Base-by-base conservation (phyloP, 2,797 vertebrate species). In the Tenualosa thibaudeaui region DNA sequence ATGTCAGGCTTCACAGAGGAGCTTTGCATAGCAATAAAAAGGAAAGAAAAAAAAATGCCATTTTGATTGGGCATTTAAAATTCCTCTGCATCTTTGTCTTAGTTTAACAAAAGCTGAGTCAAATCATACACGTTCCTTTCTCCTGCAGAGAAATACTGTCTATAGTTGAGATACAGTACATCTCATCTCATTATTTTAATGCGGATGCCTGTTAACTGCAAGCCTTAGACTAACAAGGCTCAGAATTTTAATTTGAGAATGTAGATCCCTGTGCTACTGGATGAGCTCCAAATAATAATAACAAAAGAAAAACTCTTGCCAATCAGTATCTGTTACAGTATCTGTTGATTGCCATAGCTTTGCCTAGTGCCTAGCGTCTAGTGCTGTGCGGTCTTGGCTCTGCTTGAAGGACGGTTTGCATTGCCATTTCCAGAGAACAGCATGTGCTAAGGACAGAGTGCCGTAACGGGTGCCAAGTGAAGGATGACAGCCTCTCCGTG, bases 401-500 rank as follows among this genome's bases (percentile, higher is more conserved):
- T 54, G 82, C 81, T 85, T 43, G 4, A 85, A 81, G 58, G 85
- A 81, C 81, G 75, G 53, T 86, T 86, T 82, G 65, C 81, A 37
- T 85, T 82, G 82, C 50, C 83, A 75, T 90, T 86, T 82, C 81
- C 65, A 84, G 86, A 85, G 71, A 43, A 71, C 65, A 71, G 65
- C 65, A 71, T 71, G 65, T 50, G 56, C 53, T 82, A 85, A 88
- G 83, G 81, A 86, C 84, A 3, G 65, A 53, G 87, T 85, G 88
- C 58, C 84, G 83, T 85, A 83, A 82, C 81, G 81, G 62, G 46
- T 82, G 83, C 12, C 81, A 84, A 85, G 81, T 62, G 85, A 53
- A 78, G 87, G 81, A 82, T 87, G 84, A 88, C 87, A 86, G 87
- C 62, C 87, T 84, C 51, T 53, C 82, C 15, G n/a, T 37, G 49